These are phyloP conservation scores for Macheiramphus alcinus DNA, from an alignment of 2,113 vertebrate genomes.

Conservation along the genomic window DNA sequence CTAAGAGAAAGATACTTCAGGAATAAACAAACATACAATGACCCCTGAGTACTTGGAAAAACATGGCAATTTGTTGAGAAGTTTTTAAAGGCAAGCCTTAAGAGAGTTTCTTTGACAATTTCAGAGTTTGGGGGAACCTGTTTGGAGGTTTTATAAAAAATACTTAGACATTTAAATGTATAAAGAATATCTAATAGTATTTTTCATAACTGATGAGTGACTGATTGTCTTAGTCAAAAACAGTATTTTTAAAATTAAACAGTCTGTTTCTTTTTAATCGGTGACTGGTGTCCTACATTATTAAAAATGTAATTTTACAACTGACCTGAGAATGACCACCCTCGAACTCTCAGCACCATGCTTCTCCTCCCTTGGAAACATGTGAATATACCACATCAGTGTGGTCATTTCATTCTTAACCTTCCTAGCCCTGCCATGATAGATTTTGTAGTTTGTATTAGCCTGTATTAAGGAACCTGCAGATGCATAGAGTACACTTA, in stretches of 20 bases:
- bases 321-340: background rate
- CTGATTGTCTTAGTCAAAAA: conserved; percentile 25
- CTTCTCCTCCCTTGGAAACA: background rate
- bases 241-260: conserved; percentile 42
- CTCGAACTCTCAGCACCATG: background rate
- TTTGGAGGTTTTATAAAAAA: conserved; percentile 30
- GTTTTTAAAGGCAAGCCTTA: background rate
- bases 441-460: background rate
- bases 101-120: conserved; percentile 10
- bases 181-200: conserved; percentile 18
- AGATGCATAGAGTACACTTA: background rate
- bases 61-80: background rate
- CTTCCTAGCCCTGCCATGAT: background rate
- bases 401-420: background rate
- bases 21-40: background rate
- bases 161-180: conserved; percentile 18
- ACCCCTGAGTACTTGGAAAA: background rate
- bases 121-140: background rate
- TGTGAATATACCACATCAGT: background rate
- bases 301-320: conserved; percentile 10
- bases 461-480: background rate
- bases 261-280: background rate
- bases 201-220: conserved; percentile 39
- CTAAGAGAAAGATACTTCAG: background rate
- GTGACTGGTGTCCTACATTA: conserved; percentile 11